A percentile compares a stretch with the other conserved stretches of the same genome.
phyloP scores from a whole-genome alignment of 2,797 vertebrate genomes.

The Helostoma temminkii region DNA sequence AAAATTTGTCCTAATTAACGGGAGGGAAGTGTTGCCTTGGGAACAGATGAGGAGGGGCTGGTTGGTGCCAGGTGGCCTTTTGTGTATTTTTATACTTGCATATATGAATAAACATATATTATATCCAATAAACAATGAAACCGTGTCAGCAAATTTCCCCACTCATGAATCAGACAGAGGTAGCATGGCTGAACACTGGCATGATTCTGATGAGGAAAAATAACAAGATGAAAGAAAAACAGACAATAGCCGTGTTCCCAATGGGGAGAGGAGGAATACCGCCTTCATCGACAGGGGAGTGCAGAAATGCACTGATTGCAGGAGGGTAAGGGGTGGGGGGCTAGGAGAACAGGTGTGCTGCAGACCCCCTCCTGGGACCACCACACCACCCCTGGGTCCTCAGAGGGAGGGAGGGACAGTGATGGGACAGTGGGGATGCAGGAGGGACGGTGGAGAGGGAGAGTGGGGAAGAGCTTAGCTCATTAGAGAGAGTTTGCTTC shows the following conservation, averaged over 20 bases:
- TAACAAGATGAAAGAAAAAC: conserved; percentile 30
- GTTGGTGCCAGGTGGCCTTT: conserved; percentile 69
- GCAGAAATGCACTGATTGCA: conserved; percentile 81
- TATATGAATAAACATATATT: not conserved
- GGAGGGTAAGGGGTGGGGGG: conserved; percentile 5
- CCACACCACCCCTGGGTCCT: conserved; percentile 70
- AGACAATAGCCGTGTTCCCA: conserved; percentile 50
- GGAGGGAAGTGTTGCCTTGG: conserved; percentile 68
- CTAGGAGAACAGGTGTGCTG: conserved; percentile 80
- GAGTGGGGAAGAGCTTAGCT: conserved; percentile 78
- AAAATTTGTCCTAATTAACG: conserved; percentile 75
- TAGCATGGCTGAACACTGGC: not conserved
- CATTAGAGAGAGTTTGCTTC: conserved; percentile 86
- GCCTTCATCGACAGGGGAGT: conserved; percentile 62
- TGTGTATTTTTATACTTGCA: conserved; percentile 25
- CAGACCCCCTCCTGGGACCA: conserved; percentile 71
- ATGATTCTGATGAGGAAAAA: conserved; percentile 2
- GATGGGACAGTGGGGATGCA: conserved; percentile 15
- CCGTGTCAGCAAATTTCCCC: not conserved
- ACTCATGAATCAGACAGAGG: conserved; percentile 8
- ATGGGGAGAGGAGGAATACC: conserved; percentile 38
- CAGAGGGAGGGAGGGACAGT: conserved; percentile 31
- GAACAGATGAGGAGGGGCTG: conserved; percentile 44
- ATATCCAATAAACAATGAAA: not conserved
- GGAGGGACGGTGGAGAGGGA: conserved; percentile 44